Evolutionary conservation across 2,113 vertebrate species (phyloP).

Genomic region (Morone chrysops): DNA sequence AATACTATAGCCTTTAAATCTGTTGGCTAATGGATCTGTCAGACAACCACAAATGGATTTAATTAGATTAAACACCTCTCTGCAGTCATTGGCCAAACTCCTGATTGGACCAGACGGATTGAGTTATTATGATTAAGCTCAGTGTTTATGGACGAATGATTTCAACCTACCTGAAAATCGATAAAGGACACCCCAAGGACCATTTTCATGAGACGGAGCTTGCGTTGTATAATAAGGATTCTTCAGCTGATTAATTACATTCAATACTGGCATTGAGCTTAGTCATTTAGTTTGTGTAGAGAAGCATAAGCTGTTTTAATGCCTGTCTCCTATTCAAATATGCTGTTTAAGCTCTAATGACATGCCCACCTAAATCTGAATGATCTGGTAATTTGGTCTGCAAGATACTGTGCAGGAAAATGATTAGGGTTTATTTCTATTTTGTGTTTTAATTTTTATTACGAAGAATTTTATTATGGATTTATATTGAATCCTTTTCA

Average conservation of each 20-base stretch:
- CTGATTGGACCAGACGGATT: conserved; percentile 65
- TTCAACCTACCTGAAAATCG: conserved; percentile 65
- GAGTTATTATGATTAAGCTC: conserved; percentile 79
- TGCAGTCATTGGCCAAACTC: conserved; percentile 25
- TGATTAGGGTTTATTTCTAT: not conserved
- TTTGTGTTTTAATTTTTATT: not conserved
- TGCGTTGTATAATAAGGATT: conserved; percentile 63
- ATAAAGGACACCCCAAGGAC: conserved; percentile 78
- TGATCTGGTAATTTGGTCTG: not conserved
- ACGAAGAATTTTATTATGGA: not conserved
- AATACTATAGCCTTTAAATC: conserved; percentile 63
- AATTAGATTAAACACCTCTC: conserved; percentile 68
- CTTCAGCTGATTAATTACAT: conserved; percentile 74
- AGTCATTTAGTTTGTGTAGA: conserved; percentile 66
- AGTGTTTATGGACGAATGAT: conserved; percentile 71
- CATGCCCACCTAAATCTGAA: conserved; percentile 10
- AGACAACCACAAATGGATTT: conserved; percentile 58
- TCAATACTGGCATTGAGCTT: conserved; percentile 57
- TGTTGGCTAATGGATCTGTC: conserved; percentile 61
- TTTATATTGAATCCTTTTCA: not conserved
- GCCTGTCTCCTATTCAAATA: conserved; percentile 52
- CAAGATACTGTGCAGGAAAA: not conserved
- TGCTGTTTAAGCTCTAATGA: conserved; percentile 45
- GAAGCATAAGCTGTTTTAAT: conserved; percentile 56
- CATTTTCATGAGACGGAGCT: conserved; percentile 65